Evolutionary conservation across 1,140 invertebrate genomes (phyloP).

Genomic region (Andrena cerasifolii): DNA sequence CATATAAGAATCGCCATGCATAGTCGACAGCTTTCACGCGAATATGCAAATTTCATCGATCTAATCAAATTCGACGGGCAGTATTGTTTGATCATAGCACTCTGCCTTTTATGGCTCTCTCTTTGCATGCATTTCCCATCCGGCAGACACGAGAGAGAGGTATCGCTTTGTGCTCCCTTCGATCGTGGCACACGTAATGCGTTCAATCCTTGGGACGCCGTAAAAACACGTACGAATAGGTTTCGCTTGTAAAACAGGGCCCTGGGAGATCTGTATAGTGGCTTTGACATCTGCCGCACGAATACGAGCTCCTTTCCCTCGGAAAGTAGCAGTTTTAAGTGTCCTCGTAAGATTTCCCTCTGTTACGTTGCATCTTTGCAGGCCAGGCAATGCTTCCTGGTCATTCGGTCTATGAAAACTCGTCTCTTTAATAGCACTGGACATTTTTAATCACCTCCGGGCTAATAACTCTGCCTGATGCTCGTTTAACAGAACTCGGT

Average conservation of each 20-base stretch:
- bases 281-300: constrained; percentile 1
- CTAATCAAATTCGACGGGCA: no score
- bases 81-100: no score
- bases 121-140: no score
- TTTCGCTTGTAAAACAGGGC: not conserved
- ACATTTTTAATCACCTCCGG: no score
- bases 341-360: constrained; percentile 17
- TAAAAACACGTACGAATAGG: constrained; percentile 27
- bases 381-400: no score
- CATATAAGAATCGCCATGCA: no score
- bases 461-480: no score
- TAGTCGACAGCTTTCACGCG: no score
- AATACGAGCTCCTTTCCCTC: constrained; percentile 7
- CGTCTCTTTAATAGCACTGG: no score
- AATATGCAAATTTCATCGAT: no score
- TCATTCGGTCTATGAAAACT: no score
- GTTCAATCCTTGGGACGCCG: constrained; percentile 13
- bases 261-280: not conserved
- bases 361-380: constrained; percentile 8
- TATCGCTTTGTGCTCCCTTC: not conserved
- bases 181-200: not conserved
- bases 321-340: constrained; percentile 15
- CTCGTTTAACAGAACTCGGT: no score
- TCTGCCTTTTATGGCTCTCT: not conserved
- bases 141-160: not conserved